Evolutionary conservation across 1,140 invertebrate genomes (phyloP), one percentile per base, ranked within the genome.

Genomic region (Amyelois transitella): DNA sequence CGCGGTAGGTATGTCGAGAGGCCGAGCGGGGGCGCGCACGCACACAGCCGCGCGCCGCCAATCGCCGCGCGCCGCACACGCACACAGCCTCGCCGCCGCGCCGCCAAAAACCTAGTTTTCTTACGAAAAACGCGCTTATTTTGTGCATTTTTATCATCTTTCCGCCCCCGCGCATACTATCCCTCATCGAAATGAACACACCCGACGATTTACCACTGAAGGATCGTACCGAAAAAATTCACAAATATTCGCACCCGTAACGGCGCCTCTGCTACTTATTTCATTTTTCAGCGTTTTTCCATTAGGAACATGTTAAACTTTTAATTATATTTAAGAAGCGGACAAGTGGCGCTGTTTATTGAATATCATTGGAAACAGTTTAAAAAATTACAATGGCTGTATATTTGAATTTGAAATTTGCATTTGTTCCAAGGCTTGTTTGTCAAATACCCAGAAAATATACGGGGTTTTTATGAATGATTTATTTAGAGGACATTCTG

Each of bases 71-170:
- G 60, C 58, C 65, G 28, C 53, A 45, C 67, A 69, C 72, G 62
- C 70, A 64, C 70, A 67, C 69, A 56, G 51, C 56, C 55, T 32
- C 63, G 53, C 56, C 19, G 28, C 55, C 45, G 52, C 67, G 43
- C 32, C 49, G 58, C 63, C 64, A 59, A 69, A 70, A 66, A 69
- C 64, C 56, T 60, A 64, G 58, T 62, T 69, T 69, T 72, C 62
- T 66, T 62, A 60, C 67, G 48, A 63, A 64, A 75, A 68, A 64
- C 58, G 58, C 45, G 49, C 55, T 62, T 60, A 75, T 82, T 84
- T 75, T 84, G 69, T 78, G 69, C 66, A 75, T 57, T 58, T 81
- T 84, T 79, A 81, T 65, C 68, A 62, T 62, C 48, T 62, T 55
- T 24, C 20, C 58, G 43, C 45, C 73, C 75, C 64, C 75, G 78